Conservation (phyloP, 2,888 invertebrate species). For the Trachelus iudaicus region DNA sequence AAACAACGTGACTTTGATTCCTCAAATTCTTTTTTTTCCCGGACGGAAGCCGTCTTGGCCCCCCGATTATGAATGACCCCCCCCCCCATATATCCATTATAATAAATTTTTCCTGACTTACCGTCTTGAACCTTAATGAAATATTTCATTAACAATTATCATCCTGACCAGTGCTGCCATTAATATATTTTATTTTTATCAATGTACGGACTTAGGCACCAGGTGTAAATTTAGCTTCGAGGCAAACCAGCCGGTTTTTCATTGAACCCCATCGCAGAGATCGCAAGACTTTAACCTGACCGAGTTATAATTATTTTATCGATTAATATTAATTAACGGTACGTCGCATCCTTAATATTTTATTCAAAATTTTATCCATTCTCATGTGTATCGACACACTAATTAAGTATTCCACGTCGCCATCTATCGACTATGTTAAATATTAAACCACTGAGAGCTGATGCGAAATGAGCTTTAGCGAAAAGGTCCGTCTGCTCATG, state of each 20-base stretch:
- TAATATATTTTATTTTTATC: not conserved
- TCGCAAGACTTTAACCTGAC: not conserved
- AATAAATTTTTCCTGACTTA: not conserved
- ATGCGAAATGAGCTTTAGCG: constrained; percentile 43
- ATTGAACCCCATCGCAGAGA: not conserved
- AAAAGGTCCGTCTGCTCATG: constrained; percentile 46
- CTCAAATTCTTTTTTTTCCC: not conserved
- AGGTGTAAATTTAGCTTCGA: not conserved
- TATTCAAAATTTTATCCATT: not conserved
- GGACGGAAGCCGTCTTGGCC: not conserved
- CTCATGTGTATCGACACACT: not conserved
- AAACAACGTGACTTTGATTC: not conserved
- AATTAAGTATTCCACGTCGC: not conserved
- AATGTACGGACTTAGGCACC: not conserved
- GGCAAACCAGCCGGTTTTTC: not conserved
- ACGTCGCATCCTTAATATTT: not conserved
- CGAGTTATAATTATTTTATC: not conserved
- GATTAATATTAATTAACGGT: not conserved
- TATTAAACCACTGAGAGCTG: not conserved
- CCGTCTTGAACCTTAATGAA: not conserved
- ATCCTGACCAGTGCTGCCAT: not conserved
- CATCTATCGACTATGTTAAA: not conserved
- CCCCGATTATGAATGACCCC: not conserved
- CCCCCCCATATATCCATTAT: not conserved
- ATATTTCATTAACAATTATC: not conserved